Evolutionary conservation across 37 sponge, comb jelly and placozoan genomes (phyloP), one percentile per base, ranked within the genome.

Genomic region (Petrosia ficiformis): DNA sequence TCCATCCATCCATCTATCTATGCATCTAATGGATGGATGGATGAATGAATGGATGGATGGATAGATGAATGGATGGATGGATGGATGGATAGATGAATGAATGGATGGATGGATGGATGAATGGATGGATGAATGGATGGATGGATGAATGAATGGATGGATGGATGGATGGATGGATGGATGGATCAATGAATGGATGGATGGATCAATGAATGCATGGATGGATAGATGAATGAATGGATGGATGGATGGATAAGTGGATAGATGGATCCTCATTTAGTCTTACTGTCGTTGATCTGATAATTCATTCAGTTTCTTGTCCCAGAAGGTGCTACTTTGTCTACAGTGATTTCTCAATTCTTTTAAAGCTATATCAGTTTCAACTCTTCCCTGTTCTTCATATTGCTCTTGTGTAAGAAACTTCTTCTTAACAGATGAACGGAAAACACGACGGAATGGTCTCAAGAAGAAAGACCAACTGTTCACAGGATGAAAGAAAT

Each of bases 351-450:
- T 43, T 2, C 83, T 21, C 3, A 93, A 78, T 25, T 85, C 77
- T 0, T 71, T n/a, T 33, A 93, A 79, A 3, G 94, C 90, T 38
- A 61, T 82, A 16, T 69, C 72, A 3, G 94, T 93, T 66, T 93
- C 90, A 42, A 75, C 83, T n/a, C 43, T 36, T 16, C 87, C 94
- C 42, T 89, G 73, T 31, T 71, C 60, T 44, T 81, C 81, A 32
- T 84, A 93, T 75, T 93, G 87, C 75, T 89, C 72, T 26, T 28
- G 6, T 2, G 84, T 77, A 6, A 84, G 58, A 3, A 84, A 35
- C 22, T 60, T 57, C 22, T 48, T 42, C 57, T 63, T 70, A 61
- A n/a, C 5, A 29, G 11, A n/a, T 5, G 22, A 29, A 6, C 26
- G 63, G 5, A 61, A 61, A 11, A 61, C 14, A 10, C 16, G 10